Evolutionary conservation across 2,113 vertebrate species (phyloP).

Genomic region (Zosterops japonicus): DNA sequence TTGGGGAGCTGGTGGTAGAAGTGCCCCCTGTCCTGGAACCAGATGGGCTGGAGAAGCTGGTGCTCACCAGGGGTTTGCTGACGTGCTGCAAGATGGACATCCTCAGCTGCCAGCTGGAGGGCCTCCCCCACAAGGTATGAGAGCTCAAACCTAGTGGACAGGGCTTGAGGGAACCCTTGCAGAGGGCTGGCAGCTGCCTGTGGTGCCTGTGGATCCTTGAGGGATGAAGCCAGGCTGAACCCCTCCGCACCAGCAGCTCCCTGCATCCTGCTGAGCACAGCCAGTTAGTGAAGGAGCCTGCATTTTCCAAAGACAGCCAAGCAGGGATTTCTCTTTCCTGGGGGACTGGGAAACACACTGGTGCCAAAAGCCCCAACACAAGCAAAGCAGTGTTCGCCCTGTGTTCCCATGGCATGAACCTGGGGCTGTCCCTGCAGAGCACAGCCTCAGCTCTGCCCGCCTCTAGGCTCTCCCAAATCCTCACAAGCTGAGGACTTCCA

Average conservation of each 20-base stretch:
- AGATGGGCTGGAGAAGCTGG: slow-evolving; percentile 74
- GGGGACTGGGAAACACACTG: background rate
- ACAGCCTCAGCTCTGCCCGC: background rate
- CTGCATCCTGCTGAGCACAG: fast-evolving
- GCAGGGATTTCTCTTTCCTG: background rate
- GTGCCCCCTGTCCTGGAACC: background rate
- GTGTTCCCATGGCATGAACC: background rate
- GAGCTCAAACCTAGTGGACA: fast-evolving
- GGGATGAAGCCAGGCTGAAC: background rate
- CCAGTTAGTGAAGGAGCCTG: background rate
- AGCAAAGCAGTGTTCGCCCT: background rate
- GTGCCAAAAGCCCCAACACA: background rate
- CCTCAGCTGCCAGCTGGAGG: slow-evolving; percentile 59
- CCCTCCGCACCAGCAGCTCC: background rate
- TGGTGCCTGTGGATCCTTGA: fast-evolving
- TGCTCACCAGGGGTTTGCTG: slow-evolving; percentile 80
- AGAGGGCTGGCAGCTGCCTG: background rate
- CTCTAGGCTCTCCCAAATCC: background rate
- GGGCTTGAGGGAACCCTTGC: background rate
- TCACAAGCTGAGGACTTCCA: background rate
- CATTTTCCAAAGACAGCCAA: background rate
- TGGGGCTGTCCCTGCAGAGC: background rate
- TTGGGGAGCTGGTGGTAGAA: slow-evolving; percentile 75
- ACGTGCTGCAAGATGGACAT: slow-evolving; percentile 78
- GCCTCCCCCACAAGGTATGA: slow-evolving; percentile 11